These are phyloP conservation scores for Aldabrachelys gigantea DNA, from an alignment of 2,113 vertebrate genomes.

Conservation along the genomic window DNA sequence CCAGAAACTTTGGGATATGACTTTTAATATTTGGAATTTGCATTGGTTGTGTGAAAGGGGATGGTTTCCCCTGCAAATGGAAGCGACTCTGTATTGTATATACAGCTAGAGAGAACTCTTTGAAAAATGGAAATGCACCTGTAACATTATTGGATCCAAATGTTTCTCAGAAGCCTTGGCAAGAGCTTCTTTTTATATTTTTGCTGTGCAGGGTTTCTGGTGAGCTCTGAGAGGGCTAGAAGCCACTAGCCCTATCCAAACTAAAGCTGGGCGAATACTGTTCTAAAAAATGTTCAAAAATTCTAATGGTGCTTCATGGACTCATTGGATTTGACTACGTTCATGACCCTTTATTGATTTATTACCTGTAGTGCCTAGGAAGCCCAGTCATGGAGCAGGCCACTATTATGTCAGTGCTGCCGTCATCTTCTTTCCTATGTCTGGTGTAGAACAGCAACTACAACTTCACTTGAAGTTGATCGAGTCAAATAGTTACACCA, in stretches of 20 bases:
- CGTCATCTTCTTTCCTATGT: too few species aligned
- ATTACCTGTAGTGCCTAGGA: not conserved
- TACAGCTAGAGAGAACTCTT: not conserved
- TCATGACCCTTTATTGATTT: not conserved
- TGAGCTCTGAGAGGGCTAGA: not conserved
- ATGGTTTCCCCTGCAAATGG: not conserved
- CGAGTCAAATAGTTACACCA: too few species aligned
- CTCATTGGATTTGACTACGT: not conserved
- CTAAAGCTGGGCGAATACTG: not conserved
- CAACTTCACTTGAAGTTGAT: too few species aligned
- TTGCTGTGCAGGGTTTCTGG: not conserved
- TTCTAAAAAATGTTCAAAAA: conserved; percentile 35
- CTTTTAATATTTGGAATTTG: not conserved
- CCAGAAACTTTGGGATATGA: not conserved
- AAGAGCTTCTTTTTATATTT: not conserved
- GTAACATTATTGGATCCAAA: not conserved
- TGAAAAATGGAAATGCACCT: not conserved
- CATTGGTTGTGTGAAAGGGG: fast-evolving
- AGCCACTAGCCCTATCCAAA: not conserved
- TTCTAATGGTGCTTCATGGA: not conserved
- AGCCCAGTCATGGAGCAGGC: not conserved
- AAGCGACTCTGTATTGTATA: not conserved
- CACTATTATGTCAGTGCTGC: not conserved
- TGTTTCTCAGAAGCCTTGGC: not conserved
- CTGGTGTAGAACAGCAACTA: too few species aligned